Percentiles rank a stretch among this genome's conserved stretches.
phyloP scores from a whole-genome alignment of 2,113 vertebrate species.

The Arvicanthis niloticus region DNA sequence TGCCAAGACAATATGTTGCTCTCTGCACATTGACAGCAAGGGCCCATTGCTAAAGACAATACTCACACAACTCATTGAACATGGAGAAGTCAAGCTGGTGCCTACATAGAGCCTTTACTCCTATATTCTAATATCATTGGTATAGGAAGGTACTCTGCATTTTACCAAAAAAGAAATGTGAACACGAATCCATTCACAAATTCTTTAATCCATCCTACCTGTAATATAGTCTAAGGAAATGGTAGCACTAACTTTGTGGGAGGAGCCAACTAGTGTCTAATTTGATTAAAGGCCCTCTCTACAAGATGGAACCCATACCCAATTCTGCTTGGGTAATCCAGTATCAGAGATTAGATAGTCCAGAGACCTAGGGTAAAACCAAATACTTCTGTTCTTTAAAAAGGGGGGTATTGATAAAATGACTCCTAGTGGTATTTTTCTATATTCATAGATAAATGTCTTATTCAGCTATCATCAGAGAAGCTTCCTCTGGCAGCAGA shows the following conservation, averaged over 20 bases:
- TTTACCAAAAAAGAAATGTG: neutral
- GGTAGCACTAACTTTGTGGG: neutral
- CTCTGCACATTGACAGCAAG: neutral
- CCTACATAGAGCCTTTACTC: neutral
- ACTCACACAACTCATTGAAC: neutral
- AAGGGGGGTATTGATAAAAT: neutral
- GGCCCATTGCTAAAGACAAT: neutral
- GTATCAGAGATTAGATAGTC: neutral
- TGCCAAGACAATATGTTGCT: neutral
- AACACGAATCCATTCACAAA: neutral
- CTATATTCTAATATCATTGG: neutral
- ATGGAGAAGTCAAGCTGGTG: neutral
- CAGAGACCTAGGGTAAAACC: neutral
- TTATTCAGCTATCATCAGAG: neutral
- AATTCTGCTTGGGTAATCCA: neutral
- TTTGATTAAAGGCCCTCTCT: neutral
- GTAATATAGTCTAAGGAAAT: neutral
- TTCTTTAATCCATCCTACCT: neutral
- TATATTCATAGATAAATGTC: neutral
- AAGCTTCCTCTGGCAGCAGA: neutral
- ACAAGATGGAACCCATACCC: neutral
- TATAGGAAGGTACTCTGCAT: neutral
- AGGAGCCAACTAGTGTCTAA: neutral
- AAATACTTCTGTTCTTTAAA: neutral
- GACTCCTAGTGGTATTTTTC: neutral